Conservation (phyloP, 2,888 invertebrate genomes). For the Hypsopygia costalis region DNA sequence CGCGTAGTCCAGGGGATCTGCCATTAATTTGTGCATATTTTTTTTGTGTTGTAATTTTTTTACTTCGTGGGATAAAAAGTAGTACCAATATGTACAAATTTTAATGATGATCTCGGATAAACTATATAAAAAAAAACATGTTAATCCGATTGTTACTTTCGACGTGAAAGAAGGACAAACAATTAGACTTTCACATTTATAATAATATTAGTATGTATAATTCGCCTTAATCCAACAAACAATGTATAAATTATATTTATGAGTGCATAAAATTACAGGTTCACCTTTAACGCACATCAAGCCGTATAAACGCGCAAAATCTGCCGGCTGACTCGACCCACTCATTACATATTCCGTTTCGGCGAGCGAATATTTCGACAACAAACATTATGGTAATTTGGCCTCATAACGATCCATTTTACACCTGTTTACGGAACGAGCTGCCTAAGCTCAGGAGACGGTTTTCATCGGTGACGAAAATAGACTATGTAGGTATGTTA, state of each 20-base stretch:
- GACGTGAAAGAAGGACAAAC: too few relatives aligned
- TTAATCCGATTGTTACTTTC: too few relatives aligned
- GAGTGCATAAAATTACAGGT: slow-evolving; percentile 55
- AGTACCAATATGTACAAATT: too few relatives aligned
- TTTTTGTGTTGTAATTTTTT: too few relatives aligned
- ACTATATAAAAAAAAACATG: too few relatives aligned
- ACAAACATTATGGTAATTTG: slow-evolving; percentile 75
- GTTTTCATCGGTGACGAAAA: slow-evolving; percentile 35
- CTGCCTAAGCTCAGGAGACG: slow-evolving; percentile 56
- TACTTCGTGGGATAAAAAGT: too few relatives aligned
- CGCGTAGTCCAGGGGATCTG: too few relatives aligned
- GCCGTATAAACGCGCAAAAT: slow-evolving; percentile 55
- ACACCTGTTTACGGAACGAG: slow-evolving; percentile 74
- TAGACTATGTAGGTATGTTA: background rate
- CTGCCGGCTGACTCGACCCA: slow-evolving; percentile 51
- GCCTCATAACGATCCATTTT: slow-evolving; percentile 69
- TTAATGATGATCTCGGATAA: too few relatives aligned
- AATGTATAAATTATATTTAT: slow-evolving; percentile 54
- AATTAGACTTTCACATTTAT: too few relatives aligned
- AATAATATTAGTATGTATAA: too few relatives aligned
- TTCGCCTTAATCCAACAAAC: slow-evolving; percentile 32
- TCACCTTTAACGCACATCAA: slow-evolving; percentile 56
- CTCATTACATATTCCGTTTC: slow-evolving; percentile 70
- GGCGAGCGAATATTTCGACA: slow-evolving; percentile 71
- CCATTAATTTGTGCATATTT: too few relatives aligned